phyloP scores from a whole-genome alignment of 2,797 vertebrate species.

The Brotula barbata region DNA sequence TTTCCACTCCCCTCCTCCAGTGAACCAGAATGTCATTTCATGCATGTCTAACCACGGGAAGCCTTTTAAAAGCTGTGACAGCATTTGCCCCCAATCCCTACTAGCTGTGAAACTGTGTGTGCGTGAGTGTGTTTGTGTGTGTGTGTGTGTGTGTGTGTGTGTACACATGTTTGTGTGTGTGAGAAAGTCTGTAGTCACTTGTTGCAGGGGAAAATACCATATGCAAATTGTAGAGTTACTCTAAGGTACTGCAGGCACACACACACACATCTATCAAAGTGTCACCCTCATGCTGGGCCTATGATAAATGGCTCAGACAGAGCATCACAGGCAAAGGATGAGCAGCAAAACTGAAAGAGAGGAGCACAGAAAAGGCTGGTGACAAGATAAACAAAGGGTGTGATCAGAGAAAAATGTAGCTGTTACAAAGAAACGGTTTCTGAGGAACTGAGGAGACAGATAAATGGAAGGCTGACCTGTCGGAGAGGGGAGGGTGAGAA shows the following conservation, averaged over 20 bases:
- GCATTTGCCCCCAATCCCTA: constrained; percentile 65
- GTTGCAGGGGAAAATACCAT: constrained; percentile 36
- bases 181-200: constrained; percentile 36
- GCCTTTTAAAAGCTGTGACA: constrained; percentile 75
- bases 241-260: constrained; percentile 34
- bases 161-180: constrained; percentile 14
- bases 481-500: constrained; percentile 1
- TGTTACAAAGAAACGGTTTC: constrained; percentile 15
- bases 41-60: constrained; percentile 77
- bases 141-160: constrained; percentile 20
- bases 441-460: constrained; percentile 25
- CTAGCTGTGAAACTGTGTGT: constrained; percentile 53
- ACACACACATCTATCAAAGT: constrained; percentile 31
- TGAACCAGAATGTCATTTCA: constrained; percentile 79
- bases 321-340: constrained; percentile 51
- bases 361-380: constrained; percentile 40
- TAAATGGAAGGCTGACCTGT: constrained; percentile 18
- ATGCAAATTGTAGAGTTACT: constrained; percentile 45
- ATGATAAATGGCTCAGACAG: constrained; percentile 58
- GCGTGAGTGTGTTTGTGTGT: constrained; percentile 21
- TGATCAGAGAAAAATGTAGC: constrained; percentile 31
- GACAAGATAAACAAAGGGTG: constrained; percentile 49
- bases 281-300: constrained; percentile 65
- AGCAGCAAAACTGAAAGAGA: constrained; percentile 42
- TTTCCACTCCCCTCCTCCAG: constrained; percentile 54